Evolutionary conservation across 92 coral and sea anemone species (phyloP).

Genomic region (Heteractis magnifica): DNA sequence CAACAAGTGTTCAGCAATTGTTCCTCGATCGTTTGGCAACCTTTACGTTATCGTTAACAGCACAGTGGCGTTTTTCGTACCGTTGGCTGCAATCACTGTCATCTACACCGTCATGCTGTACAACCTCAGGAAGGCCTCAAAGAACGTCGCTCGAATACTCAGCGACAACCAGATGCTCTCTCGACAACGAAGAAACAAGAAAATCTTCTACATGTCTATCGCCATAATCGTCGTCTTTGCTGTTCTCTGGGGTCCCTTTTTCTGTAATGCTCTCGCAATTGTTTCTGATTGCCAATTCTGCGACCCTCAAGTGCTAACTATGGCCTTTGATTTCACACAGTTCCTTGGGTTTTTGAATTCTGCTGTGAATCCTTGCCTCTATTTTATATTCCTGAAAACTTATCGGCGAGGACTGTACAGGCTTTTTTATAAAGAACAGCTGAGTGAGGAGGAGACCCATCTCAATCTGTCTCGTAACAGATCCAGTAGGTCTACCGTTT

Average conservation of each 20-base stretch:
- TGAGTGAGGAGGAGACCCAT: too few species aligned
- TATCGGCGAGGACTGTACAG: background rate
- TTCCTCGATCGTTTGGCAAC: background rate
- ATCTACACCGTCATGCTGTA: conserved; percentile 7
- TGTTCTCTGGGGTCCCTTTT: conserved; percentile 20
- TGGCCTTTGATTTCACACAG: background rate
- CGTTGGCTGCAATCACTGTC: conserved; percentile 10
- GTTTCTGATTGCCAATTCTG: background rate
- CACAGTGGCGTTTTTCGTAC: background rate
- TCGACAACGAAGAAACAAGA: conserved; percentile 4
- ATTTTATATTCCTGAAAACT: background rate
- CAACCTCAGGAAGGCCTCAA: background rate
- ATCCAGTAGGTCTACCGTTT: too few species aligned
- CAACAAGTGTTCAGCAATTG: background rate
- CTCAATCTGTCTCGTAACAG: too few species aligned
- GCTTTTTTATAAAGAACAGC: too few species aligned
- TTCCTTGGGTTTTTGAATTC: background rate
- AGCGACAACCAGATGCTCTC: background rate
- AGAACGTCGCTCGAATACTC: background rate
- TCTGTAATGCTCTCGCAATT: background rate
- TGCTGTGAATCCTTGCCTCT: background rate
- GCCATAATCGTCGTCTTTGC: conserved; percentile 14
- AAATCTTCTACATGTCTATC: conserved; percentile 13
- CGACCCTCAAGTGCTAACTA: background rate
- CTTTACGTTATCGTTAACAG: background rate